Conservation (phyloP, 2,888 invertebrate species). For the Sipha maydis region DNA sequence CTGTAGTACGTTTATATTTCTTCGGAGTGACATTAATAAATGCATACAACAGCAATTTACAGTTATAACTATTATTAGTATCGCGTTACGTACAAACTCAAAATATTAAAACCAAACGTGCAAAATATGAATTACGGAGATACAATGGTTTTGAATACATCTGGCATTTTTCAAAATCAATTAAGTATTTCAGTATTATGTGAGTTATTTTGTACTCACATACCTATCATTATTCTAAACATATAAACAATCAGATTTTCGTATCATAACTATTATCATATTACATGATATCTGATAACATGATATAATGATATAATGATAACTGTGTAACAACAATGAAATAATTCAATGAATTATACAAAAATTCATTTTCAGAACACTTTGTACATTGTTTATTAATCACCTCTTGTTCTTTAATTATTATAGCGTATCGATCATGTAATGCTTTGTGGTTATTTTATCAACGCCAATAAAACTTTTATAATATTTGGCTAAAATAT, state of each 20-base stretch:
- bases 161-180: background rate
- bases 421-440: background rate
- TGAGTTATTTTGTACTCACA: background rate
- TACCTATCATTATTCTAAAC: background rate
- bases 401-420: background rate
- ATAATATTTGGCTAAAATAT: background rate
- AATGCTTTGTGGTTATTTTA: background rate
- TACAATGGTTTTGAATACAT: no score
- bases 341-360: no score
- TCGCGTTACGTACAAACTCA: no score
- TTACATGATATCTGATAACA: no score
- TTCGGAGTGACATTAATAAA: no score
- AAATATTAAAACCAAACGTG: background rate
- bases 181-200: background rate
- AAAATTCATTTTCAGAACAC: background rate
- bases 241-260: background rate
- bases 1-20: no score
- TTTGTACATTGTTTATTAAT: background rate
- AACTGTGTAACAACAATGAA: background rate
- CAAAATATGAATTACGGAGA: no score
- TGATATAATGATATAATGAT: background rate
- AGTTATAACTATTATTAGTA: no score
- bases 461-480: background rate
- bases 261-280: background rate
- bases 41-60: no score